Base-by-base conservation (phyloP, 2,888 invertebrate species). In the Cosmia pyralina region DNA sequence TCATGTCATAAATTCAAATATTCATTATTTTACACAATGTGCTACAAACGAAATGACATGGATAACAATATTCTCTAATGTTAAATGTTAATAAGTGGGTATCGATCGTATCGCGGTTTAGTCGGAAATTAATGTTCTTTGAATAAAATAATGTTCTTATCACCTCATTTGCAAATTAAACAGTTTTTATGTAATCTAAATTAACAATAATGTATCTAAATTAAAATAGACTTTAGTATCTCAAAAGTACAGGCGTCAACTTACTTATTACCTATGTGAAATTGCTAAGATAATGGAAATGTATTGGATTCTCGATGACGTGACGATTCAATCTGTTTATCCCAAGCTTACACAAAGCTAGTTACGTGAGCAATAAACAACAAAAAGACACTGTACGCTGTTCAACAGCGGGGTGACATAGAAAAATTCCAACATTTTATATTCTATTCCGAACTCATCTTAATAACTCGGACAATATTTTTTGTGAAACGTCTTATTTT, bases 401-500 rank as follows among this genome's bases (percentile, higher is more conserved):
- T 85, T 86, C 91, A 90, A 89, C 92, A 90, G 91, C 92, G 88
- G 90, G 90, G 82, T 86, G 88, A 91, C 89, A 88, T 90, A 90
- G 89, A 90, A 88, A 89, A 90, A 91, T 90, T 91, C 89, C 87
- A 89, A 90, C 87, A 90, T 90, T 91, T 91, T 92, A 93, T 85
- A 93, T 85, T 92, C 90, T 91, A 91, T 94, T 93, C 92, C 81
- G 84, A 91, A 90, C 85, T 91, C 90, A 90, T 92, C 91, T 92
- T 90, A 94, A 93, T 94, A 94, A 91, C 86, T 90, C 89, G 88
- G 88, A 91, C 92, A 90, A 91, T 93, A 92, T 94, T 92, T 94
- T 94, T 94, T 92, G 88, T 91, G 86, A 90, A 93, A 95, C 90
- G 89, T 95, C 95, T 95, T 94, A 95, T 94, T 95, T 95, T 91